These are phyloP conservation scores for Scleropages formosus DNA, from an alignment of 2,797 vertebrate species.

Conservation along the genomic window DNA sequence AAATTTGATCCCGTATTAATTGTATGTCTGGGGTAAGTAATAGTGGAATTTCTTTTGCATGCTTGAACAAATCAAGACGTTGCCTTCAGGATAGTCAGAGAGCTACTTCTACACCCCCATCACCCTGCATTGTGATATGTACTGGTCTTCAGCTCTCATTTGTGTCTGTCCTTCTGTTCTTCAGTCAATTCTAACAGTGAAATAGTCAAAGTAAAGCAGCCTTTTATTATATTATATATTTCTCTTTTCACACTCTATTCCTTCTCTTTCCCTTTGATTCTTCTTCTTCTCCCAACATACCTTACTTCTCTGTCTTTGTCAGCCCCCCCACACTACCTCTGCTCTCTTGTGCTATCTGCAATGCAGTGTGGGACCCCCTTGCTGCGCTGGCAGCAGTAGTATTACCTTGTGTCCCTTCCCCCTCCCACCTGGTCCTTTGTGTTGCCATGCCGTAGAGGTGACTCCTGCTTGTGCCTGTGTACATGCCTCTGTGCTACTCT, in stretches of 20 bases:
- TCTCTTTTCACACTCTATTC: background rate
- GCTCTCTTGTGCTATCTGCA: constrained; percentile 23
- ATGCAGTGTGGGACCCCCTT: constrained; percentile 14
- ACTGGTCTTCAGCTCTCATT: no score
- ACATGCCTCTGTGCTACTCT: background rate
- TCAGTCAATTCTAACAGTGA: no score
- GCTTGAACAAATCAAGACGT: no score
- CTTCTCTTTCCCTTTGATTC: background rate
- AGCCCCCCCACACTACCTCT: constrained; percentile 14
- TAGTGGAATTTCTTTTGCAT: no score
- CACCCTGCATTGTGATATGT: no score
- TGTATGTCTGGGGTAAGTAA: no score
- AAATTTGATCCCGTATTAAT: no score
- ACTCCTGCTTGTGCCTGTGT: background rate
- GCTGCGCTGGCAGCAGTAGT: background rate
- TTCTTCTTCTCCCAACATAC: background rate
- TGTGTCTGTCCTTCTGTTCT: no score
- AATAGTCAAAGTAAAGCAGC: background rate
- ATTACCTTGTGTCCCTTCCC: background rate
- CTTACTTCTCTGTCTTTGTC: constrained; percentile 22
- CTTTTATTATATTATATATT: constrained; percentile 19
- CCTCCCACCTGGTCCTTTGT: background rate
- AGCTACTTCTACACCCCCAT: no score
- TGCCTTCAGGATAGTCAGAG: no score
- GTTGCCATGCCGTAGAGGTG: background rate